Conservation (phyloP, 2,888 invertebrate genomes). For the Uloborus plumipes region DNA sequence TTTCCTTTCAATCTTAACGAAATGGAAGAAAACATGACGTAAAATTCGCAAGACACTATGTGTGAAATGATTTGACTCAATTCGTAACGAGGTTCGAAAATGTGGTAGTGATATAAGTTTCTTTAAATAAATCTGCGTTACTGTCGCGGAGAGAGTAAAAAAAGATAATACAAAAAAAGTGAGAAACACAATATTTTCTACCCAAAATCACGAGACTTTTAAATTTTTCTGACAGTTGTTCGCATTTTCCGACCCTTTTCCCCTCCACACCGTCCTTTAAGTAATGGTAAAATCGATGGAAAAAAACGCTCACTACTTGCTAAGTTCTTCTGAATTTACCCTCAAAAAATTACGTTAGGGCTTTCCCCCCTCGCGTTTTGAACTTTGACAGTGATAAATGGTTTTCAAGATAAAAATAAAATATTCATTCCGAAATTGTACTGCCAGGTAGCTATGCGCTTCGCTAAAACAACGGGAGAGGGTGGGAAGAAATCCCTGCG, state of each 20-base stretch:
- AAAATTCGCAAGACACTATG: no score
- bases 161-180: neutral
- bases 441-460: constrained; percentile 45
- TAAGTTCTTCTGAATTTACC: constrained; percentile 55
- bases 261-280: constrained; percentile 12
- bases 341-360: constrained; percentile 50
- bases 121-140: constrained; percentile 9
- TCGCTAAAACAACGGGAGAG: constrained; percentile 49
- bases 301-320: constrained; percentile 50
- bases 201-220: constrained; percentile 35
- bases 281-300: constrained; percentile 62
- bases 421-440: constrained; percentile 60
- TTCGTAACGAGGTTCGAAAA: no score
- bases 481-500: constrained; percentile 23
- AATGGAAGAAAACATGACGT: no score
- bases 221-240: constrained; percentile 48
- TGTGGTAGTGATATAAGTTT: neutral
- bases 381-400: constrained; percentile 64
- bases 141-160: neutral
- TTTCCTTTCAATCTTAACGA: no score
- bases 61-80: no score
- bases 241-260: constrained; percentile 21
- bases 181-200: constrained; percentile 31
- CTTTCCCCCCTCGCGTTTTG: constrained; percentile 38
- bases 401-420: constrained; percentile 58